Percentiles rank a stretch among this genome's conserved stretches.
Conservation (phyloP, 1,140 invertebrate genomes). For the Olivierus martensii region DNA sequence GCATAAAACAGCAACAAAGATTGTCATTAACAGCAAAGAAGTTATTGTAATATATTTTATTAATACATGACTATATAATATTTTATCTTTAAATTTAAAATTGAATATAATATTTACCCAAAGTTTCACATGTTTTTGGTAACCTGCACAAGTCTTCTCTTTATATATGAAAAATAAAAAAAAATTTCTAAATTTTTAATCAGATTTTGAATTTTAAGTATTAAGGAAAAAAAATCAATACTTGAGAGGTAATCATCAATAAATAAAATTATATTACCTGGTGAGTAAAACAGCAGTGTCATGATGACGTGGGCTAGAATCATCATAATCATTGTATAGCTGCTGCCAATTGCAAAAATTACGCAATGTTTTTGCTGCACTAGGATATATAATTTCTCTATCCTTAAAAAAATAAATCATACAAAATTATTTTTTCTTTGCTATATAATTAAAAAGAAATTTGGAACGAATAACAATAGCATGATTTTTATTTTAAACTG, state of each 20-base stretch:
- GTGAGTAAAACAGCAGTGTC: constrained; percentile 60
- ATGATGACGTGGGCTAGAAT: constrained; percentile 36
- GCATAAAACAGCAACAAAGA: too few species aligned
- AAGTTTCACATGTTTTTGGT: constrained; percentile 53
- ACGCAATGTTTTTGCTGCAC: constrained; percentile 47
- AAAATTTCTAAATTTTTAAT: not conserved
- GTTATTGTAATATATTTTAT: too few species aligned
- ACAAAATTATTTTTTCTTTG: not conserved
- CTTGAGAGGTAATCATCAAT: not conserved
- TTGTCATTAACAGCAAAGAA: too few species aligned
- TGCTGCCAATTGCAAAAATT: constrained; percentile 58
- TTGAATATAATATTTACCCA: constrained; percentile 32
- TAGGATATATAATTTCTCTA: constrained; percentile 17
- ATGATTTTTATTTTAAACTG: not conserved
- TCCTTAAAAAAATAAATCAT: constrained; percentile 12
- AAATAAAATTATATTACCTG: constrained; percentile 33
- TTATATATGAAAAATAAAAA: constrained; percentile 20
- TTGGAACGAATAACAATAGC: not conserved
- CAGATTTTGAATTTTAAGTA: not conserved
- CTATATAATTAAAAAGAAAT: not conserved
- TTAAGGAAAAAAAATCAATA: not conserved
- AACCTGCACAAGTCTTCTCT: constrained; percentile 64
- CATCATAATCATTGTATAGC: constrained; percentile 32
- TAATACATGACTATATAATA: not conserved
- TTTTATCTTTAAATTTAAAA: constrained; percentile 2